phyloP scores from a whole-genome alignment of 2,888 invertebrate genomes.

The Lucinisca nassula region DNA sequence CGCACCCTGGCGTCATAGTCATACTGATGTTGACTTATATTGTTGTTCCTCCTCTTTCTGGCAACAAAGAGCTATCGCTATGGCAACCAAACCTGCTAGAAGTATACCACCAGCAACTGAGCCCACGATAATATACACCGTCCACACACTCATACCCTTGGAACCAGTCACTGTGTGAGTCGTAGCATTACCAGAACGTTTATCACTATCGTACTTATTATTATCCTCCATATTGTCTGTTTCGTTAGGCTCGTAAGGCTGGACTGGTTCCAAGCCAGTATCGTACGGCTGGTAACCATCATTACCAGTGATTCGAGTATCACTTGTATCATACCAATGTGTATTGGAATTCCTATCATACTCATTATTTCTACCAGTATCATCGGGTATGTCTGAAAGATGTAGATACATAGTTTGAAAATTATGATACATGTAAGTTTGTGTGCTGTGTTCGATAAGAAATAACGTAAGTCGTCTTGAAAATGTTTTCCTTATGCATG shows the following conservation, averaged over 20 bases:
- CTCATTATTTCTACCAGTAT: neutral
- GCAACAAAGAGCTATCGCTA: conserved; percentile 82
- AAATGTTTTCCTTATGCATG: no score
- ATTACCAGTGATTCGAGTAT: neutral
- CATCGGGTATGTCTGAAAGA: neutral
- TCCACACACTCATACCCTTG: conserved; percentile 78
- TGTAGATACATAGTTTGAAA: no score
- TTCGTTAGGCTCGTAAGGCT: neutral
- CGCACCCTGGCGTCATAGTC: conserved; percentile 71
- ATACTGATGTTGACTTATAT: conserved; percentile 83
- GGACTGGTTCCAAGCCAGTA: neutral
- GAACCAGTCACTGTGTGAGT: neutral
- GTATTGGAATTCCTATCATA: neutral
- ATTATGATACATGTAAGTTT: no score
- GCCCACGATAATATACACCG: conserved; percentile 84
- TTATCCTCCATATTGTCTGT: neutral
- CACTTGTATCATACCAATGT: neutral
- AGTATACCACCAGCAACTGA: conserved; percentile 82
- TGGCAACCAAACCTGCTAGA: conserved; percentile 81
- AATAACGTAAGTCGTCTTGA: no score
- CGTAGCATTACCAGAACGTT: neutral
- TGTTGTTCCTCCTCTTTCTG: conserved; percentile 76
- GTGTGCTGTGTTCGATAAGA: no score
- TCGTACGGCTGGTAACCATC: neutral
- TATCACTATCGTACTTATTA: neutral